Percentiles rank a stretch among this genome's conserved stretches.
Evolutionary conservation across 1,140 invertebrate species (phyloP).

Genomic region (Branchinecta lynchi): DNA sequence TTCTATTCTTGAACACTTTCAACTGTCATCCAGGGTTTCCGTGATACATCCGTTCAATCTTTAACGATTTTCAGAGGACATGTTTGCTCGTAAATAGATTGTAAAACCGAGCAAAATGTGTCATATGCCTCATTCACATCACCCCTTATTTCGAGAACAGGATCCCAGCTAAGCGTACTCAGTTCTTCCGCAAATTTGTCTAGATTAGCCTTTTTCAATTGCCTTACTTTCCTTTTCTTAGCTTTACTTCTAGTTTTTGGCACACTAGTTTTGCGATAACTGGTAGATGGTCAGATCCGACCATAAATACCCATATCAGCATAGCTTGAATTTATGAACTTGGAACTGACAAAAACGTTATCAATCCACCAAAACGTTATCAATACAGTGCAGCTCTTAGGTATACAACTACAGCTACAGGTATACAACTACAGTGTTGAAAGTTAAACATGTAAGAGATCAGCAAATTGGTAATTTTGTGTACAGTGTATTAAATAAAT

Average conservation of each 20-base stretch:
- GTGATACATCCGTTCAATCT: background rate
- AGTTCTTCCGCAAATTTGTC: conserved; percentile 6
- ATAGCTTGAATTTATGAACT: conserved; percentile 3
- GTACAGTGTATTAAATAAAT: no score
- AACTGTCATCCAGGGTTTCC: conserved; percentile 8
- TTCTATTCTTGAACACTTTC: conserved; percentile 6
- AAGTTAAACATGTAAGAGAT: no score
- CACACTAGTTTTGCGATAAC: background rate
- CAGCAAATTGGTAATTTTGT: no score
- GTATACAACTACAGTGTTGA: no score
- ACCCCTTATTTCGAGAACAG: conserved; percentile 9
- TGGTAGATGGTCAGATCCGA: conserved; percentile 8
- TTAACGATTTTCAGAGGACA: conserved; percentile 2
- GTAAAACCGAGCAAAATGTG: no score
- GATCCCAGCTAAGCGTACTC: background rate
- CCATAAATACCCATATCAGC: conserved; percentile 4
- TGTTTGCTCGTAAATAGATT: conserved; percentile 10
- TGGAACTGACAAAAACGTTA: conserved; percentile 9
- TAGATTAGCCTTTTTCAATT: conserved; percentile 6
- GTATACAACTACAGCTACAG: no score
- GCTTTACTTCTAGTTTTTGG: conserved; percentile 9
- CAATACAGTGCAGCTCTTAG: no score
- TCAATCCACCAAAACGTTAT: no score
- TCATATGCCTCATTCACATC: no score
- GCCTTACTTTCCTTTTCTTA: no score